Conservation (phyloP, 1,140 invertebrate genomes). For the Lysiphlebus fabarum region DNA sequence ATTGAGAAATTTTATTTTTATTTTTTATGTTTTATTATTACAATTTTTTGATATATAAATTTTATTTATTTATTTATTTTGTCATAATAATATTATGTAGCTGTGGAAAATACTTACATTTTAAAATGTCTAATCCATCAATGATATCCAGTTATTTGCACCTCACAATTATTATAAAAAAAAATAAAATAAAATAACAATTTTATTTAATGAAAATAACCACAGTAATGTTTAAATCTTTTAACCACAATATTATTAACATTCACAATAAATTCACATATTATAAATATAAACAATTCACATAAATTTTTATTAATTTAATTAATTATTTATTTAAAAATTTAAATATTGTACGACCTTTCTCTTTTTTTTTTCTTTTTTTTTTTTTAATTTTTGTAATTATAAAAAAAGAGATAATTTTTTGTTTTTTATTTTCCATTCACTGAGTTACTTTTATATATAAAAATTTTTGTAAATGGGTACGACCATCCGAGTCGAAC, state of each 20-base stretch:
- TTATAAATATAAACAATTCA: neutral
- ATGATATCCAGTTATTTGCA: conserved; percentile 22
- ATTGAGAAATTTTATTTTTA: no score
- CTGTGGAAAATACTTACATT: conserved; percentile 16
- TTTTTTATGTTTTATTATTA: neutral
- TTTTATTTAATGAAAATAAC: no score
- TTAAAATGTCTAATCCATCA: conserved; percentile 23
- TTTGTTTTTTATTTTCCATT: neutral
- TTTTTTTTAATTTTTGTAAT: no score
- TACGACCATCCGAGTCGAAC: conserved; percentile 40
- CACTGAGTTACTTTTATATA: neutral
- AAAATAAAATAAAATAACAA: neutral
- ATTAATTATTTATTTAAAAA: conserved; percentile 4
- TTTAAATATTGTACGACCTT: neutral
- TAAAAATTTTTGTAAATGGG: conserved; percentile 8
- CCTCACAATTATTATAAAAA: conserved; percentile 1
- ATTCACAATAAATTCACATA: no score
- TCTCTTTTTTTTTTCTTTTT: neutral
- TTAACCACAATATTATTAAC: no score
- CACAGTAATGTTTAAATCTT: no score
- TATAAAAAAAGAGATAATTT: neutral
- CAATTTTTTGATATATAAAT: neutral
- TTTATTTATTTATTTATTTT: no score
- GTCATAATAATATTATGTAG: no score
- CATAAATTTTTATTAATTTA: neutral